A percentile compares a stretch with the other conserved stretches of the same genome.
Evolutionary conservation across 2,113 vertebrate species (phyloP).

Genomic region (Pachyramphus minor): DNA sequence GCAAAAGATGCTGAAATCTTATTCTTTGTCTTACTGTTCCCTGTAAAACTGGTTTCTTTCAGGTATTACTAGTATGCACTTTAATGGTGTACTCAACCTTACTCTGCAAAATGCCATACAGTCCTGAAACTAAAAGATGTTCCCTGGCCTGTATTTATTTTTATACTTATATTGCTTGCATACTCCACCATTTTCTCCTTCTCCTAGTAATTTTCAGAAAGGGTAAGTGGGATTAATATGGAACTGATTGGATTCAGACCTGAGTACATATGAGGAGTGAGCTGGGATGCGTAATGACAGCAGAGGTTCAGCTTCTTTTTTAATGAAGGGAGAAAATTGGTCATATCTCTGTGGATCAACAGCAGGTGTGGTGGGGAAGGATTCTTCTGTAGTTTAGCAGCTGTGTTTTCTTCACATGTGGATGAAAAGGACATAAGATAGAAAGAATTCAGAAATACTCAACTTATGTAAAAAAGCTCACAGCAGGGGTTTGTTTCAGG

Average conservation of each 20-base stretch:
- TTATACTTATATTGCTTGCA: not conserved
- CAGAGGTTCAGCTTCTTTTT: not conserved
- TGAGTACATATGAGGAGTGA: not conserved
- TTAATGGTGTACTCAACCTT: not conserved
- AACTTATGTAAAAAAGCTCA: not conserved
- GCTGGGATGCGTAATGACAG: not conserved
- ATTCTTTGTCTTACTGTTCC: not conserved
- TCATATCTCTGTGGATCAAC: not conserved
- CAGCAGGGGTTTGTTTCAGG: not conserved
- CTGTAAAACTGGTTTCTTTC: not conserved
- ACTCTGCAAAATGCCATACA: not conserved
- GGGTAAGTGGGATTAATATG: not conserved
- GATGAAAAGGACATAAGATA: not conserved
- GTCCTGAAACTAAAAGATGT: not conserved
- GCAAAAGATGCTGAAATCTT: not conserved
- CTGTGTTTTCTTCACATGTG: not conserved
- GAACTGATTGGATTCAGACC: not conserved
- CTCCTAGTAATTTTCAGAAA: not conserved
- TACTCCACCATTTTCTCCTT: not conserved
- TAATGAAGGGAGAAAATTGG: not conserved
- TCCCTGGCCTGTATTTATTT: not conserved
- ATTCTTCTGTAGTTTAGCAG: not conserved
- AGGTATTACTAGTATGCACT: not conserved
- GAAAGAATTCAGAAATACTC: not conserved
- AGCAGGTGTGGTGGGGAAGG: not conserved